Conservation (phyloP, 2,797 vertebrate genomes). For the Myripristis jacobus region DNA sequence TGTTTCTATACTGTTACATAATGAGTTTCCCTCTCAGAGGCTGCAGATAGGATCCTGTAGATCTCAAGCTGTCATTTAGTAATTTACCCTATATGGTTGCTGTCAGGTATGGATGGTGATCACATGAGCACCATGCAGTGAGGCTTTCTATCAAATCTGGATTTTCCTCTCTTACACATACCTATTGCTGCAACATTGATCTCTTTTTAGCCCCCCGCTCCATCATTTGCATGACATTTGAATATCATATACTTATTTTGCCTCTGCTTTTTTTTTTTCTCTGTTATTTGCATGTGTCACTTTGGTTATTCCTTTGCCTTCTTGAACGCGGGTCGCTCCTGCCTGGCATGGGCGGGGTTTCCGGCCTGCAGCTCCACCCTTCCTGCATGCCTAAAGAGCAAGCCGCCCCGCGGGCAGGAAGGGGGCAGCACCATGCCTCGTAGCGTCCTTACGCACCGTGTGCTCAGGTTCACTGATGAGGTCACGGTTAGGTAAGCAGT, state of each 20-base stretch:
- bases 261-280: constrained; percentile 39
- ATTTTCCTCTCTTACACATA: too few relatives aligned
- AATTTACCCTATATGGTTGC: background rate
- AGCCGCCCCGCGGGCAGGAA: constrained; percentile 84
- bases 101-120: too few relatives aligned
- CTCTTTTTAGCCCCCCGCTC: constrained; percentile 11
- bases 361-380: constrained; percentile 88
- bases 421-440: constrained; percentile 73
- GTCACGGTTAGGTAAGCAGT: constrained; percentile 89
- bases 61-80: constrained; percentile 17
- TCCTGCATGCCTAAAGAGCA: constrained; percentile 91
- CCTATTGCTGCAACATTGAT: background rate
- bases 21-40: constrained; percentile 36
- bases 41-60: constrained; percentile 25
- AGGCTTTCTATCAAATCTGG: background rate
- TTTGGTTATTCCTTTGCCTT: constrained; percentile 50
- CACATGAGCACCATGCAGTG: background rate
- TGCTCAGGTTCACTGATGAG: constrained; percentile 89
- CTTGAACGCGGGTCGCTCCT: constrained; percentile 60
- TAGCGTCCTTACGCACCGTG: constrained; percentile 83
- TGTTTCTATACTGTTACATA: constrained; percentile 45
- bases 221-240: constrained; percentile 2
- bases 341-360: constrained; percentile 51
- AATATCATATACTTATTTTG: background rate
- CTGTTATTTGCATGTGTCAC: constrained; percentile 55